Percentiles rank a stretch among this genome's conserved stretches.
These are phyloP conservation scores for Cuniculus paca DNA, from an alignment of 2,797 vertebrate genomes.

Conservation along the genomic window DNA sequence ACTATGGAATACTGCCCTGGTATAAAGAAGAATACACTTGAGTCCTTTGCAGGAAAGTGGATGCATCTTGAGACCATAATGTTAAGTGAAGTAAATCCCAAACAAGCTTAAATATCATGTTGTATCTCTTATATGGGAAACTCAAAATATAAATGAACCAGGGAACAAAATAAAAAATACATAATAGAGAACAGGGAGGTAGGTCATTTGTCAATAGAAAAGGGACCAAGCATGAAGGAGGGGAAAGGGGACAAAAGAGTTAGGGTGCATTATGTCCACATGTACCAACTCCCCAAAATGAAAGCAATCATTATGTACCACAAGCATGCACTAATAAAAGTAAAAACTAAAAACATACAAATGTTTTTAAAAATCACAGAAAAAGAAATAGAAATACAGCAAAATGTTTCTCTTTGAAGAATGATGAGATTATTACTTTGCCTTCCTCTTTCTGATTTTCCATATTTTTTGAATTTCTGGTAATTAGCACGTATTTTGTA, in stretches of 20 bases:
- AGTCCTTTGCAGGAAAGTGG: not conserved
- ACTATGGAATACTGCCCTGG: not conserved
- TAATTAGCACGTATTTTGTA: not conserved
- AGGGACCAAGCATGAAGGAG: not conserved
- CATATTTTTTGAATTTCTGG: not conserved
- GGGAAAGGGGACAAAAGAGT: not conserved
- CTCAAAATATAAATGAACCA: not conserved
- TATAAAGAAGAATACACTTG: not conserved
- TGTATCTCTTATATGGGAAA: not conserved
- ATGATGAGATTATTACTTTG: not conserved
- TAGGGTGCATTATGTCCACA: not conserved
- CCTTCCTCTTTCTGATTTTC: not conserved
- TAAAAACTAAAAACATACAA: not conserved
- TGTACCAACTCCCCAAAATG: not conserved
- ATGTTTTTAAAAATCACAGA: not conserved
- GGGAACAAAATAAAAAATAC: not conserved
- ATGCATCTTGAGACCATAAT: not conserved
- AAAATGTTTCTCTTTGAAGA: constrained; percentile 23
- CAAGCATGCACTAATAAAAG: not conserved
- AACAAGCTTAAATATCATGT: not conserved
- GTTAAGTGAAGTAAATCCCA: not conserved
- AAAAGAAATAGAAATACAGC: not conserved
- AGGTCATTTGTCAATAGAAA: not conserved
- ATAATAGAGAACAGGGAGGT: not conserved
- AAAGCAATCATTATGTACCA: not conserved